Base-by-base conservation (phyloP, 2,797 vertebrate genomes). In the Peromyscus nudipes region DNA sequence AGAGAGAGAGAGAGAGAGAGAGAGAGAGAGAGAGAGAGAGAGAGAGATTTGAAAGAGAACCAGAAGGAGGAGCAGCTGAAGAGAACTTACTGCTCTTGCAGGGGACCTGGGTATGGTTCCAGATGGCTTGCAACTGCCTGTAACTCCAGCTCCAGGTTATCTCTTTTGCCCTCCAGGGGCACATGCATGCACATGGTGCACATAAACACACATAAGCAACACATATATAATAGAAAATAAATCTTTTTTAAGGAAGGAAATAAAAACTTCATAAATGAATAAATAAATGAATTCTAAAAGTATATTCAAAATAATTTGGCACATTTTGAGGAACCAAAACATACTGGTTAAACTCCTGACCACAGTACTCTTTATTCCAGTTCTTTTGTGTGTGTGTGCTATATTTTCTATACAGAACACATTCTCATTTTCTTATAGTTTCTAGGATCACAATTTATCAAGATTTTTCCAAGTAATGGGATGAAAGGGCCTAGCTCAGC, bases 381-480 rank as follows among this genome's bases (percentile, higher is more conserved):
- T 29, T 95, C 10, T 93, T 96, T 27, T 52, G 49, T 52, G 49
- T 77, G 7, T n/a, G 23, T n/a, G 25, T 34, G 34, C 29, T 75
- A 10, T 89, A 37, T 93, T 96, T 93, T 62, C 65, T 77, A 62
- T 37, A 46, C 1, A 31, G 25, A 82, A 55, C 62, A 62, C 3
- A 60, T 34, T 40, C 37, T 73, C 76, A 75, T 88, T 92, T 90
- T 19, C 75, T 86, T 79, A 49, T 55, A 17, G 16, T 52, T 94
- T 93, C 29, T 92, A 95, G 60, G 87, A 91, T 65, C 65, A 40
- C 52, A 81, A n/a, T 34, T 81, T 9, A 57, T 52, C 43, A 86
- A 84, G 31, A 6, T 64, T 96, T 83, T 97, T 75, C 64, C 27
- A 96, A 75, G 52, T 55, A 92, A 83, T 71, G 52, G 21, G 37